phyloP scores from a whole-genome alignment of 2,113 vertebrate genomes.

The Spilogale gracilis region DNA sequence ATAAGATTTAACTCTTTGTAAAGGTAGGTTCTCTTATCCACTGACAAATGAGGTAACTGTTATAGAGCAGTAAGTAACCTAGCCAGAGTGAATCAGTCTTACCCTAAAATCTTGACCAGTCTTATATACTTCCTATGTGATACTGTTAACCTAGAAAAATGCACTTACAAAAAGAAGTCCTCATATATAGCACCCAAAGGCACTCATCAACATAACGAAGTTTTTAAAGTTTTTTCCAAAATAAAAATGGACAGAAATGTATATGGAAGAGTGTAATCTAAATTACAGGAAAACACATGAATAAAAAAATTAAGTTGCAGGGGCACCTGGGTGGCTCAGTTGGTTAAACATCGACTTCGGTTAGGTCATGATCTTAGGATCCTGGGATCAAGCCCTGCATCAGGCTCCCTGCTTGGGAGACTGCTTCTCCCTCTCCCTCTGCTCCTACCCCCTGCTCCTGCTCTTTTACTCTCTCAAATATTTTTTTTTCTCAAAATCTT shows the following conservation, averaged over 20 bases:
- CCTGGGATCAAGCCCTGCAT: too few relatives aligned
- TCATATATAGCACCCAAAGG: background rate
- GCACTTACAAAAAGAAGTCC: background rate
- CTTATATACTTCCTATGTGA: background rate
- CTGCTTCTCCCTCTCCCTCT: too few relatives aligned
- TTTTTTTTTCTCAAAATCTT: too few relatives aligned
- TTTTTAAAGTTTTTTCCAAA: background rate
- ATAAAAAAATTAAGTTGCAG: background rate
- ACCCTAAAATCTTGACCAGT: background rate
- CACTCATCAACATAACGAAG: background rate
- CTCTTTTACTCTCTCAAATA: too few relatives aligned
- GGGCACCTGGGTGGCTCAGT: too few relatives aligned
- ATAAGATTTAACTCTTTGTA: background rate
- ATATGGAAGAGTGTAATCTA: background rate
- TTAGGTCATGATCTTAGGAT: too few relatives aligned
- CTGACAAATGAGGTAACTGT: background rate
- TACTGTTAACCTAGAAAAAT: background rate
- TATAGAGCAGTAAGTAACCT: background rate
- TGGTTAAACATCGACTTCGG: too few relatives aligned
- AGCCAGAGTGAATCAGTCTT: background rate
- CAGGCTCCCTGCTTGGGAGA: too few relatives aligned
- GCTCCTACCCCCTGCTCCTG: too few relatives aligned
- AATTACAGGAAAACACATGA: background rate
- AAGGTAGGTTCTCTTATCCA: background rate
- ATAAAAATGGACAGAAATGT: background rate